phyloP scores from a whole-genome alignment of 2,113 vertebrate species.

The Micromys minutus region DNA sequence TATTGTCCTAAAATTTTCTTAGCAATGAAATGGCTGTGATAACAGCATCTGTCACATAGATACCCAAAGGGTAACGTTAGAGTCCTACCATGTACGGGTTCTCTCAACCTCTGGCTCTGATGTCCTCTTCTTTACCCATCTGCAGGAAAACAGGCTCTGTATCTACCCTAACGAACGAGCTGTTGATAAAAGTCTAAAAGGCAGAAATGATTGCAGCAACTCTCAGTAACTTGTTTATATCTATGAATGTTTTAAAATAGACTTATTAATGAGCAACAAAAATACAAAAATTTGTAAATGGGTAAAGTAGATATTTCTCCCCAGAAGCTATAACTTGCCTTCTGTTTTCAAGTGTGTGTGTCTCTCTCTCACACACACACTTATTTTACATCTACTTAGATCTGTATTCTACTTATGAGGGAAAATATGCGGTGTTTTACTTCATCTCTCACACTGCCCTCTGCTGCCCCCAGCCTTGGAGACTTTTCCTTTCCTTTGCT shows the following conservation, averaged over 20 bases:
- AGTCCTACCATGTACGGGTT: background rate
- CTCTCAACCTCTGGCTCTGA: background rate
- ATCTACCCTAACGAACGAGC: background rate
- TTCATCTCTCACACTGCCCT: background rate
- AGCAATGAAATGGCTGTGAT: background rate
- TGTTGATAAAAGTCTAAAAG: background rate
- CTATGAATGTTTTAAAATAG: slow-evolving; percentile 8
- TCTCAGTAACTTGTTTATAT: background rate
- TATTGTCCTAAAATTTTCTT: slow-evolving; percentile 20
- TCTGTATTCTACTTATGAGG: background rate
- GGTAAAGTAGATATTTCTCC: background rate
- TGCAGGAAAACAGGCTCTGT: background rate
- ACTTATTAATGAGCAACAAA: background rate
- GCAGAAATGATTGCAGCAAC: background rate
- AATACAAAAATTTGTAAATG: background rate
- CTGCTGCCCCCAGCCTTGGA: background rate
- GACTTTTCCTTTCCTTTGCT: background rate
- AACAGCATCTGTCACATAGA: background rate
- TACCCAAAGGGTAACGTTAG: background rate
- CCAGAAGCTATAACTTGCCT: too few relatives aligned
- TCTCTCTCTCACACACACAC: background rate
- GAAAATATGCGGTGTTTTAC: background rate
- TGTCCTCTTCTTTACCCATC: background rate
- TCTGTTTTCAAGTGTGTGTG: too few relatives aligned
- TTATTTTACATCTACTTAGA: background rate